Percentiles rank a stretch among this genome's conserved stretches.
Evolutionary conservation across 2,888 invertebrate species (phyloP).

Genomic region (Brachylomia viminalis): DNA sequence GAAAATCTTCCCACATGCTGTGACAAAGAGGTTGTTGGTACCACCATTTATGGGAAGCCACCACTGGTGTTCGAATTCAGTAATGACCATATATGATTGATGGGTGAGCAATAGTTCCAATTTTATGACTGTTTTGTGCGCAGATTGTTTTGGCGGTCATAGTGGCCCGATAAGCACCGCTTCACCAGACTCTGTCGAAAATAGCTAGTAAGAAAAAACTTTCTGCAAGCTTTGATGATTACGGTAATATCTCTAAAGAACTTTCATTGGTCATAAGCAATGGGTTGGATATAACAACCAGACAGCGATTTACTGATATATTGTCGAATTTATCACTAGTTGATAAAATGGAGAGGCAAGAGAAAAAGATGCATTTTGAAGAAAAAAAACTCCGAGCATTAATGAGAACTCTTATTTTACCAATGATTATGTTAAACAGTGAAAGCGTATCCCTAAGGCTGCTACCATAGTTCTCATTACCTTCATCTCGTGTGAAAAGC

Average conservation of each 20-base stretch:
- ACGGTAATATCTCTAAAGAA: too few relatives aligned
- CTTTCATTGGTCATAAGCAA: too few relatives aligned
- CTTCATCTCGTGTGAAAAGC: conserved; percentile 12
- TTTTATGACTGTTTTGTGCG: conserved; percentile 44
- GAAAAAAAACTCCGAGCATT: not conserved
- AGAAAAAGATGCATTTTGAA: not conserved
- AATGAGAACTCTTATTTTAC: not conserved
- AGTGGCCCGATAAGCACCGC: conserved; percentile 13
- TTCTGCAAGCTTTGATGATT: not conserved
- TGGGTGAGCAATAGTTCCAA: conserved; percentile 36
- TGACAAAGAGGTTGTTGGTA: conserved; percentile 45
- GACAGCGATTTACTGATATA: not conserved
- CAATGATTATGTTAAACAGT: not conserved
- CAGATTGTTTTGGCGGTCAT: conserved; percentile 13
- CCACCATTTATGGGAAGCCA: conserved; percentile 46
- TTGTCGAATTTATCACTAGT: not conserved
- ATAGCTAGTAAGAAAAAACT: not conserved
- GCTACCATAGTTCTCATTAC: conserved; percentile 1
- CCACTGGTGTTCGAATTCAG: conserved; percentile 31
- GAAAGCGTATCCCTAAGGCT: conserved; percentile 18
- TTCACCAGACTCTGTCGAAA: conserved; percentile 3
- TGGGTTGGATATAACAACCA: not conserved
- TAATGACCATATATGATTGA: conserved; percentile 66
- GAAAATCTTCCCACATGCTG: conserved; percentile 61
- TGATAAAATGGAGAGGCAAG: not conserved